Percentiles rank a stretch among this genome's conserved stretches.
phyloP scores from a whole-genome alignment of 2,797 vertebrate genomes.

The Epinephelus coioides region DNA sequence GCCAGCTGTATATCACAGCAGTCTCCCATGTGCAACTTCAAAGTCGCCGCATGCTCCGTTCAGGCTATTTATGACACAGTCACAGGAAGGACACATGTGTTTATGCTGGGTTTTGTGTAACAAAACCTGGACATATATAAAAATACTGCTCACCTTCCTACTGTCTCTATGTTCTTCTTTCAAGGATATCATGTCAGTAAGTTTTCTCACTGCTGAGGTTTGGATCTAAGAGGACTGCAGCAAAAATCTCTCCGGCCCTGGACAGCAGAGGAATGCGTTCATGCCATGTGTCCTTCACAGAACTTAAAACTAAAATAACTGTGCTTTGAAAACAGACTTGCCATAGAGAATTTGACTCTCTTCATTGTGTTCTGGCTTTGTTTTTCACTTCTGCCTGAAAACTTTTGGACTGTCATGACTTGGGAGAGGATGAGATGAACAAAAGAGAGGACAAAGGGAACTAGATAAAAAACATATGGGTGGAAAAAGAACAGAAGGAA shows the following conservation, averaged over 20 bases:
- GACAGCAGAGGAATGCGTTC: slow-evolving; percentile 37
- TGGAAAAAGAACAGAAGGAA: slow-evolving; percentile 13
- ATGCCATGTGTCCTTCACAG: slow-evolving; percentile 64
- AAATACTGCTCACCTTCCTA: slow-evolving; percentile 60
- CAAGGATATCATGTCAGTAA: slow-evolving; percentile 62
- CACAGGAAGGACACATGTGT: slow-evolving; percentile 80
- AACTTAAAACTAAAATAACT: slow-evolving; percentile 42
- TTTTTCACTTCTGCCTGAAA: slow-evolving; percentile 41
- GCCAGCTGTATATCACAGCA: slow-evolving; percentile 81
- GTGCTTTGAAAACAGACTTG: slow-evolving; percentile 54
- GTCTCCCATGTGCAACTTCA: slow-evolving; percentile 82
- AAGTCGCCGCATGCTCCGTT: slow-evolving; percentile 74
- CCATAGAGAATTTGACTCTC: slow-evolving; percentile 50
- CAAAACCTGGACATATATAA: slow-evolving; percentile 75
- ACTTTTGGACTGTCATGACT: slow-evolving; percentile 41
- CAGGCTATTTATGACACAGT: slow-evolving; percentile 83
- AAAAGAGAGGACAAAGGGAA: slow-evolving; percentile 35
- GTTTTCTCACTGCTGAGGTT: slow-evolving; percentile 39
- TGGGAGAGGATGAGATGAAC: slow-evolving; percentile 37
- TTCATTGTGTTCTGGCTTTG: slow-evolving; percentile 35
- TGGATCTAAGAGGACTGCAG: slow-evolving; percentile 43
- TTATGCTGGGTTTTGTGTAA: slow-evolving; percentile 76
- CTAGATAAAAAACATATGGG: slow-evolving; percentile 31
- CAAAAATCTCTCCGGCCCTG: slow-evolving; percentile 45
- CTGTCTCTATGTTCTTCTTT: slow-evolving; percentile 52